Evolutionary conservation across 2,113 vertebrate genomes (phyloP), one percentile per base, ranked within the genome.

Genomic region (Neogale vison): DNA sequence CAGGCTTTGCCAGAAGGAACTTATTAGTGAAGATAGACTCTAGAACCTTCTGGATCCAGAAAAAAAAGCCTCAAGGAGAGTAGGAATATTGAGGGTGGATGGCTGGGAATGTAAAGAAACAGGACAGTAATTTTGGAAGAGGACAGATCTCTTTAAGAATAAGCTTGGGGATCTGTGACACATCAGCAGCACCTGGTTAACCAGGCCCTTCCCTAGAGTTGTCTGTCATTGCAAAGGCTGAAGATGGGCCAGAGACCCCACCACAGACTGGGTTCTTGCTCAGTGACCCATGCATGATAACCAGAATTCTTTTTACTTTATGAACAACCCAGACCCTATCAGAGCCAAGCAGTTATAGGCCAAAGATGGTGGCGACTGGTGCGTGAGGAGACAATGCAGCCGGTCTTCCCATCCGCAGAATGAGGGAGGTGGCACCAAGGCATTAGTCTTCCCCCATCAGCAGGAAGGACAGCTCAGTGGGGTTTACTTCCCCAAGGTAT

Each of bases 281-380:
- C 74, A 47, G 7, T 69, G 80, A 45, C 36, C 79, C 88, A 3
- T 88, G 67, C n/a, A 2, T 96, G 69, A 71, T 61, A 79, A 76
- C 13, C 63, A 67, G 97, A 88, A 90, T 96, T 95, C 47, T 80
- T 97, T 77, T 83, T 76, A 87, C 84, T 88, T 93, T 77, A 55
- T 0, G 15, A 91, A 67, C 59, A 63, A 34, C 14, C 21, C 74
- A 88, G n/a, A 63, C 12, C 31, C 61, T 65, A 45, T 81, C 14
- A 72, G 72, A 69, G 57, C 6, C 29, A 4, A 90, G 45, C 39
- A 63, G 11, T 36, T 15, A 7, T 59, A 69, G 42, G 77, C 52
- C 55, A 14, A 14, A 63, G 81, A 24, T 23, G 59, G 14, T 23
- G 21, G 39, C n/a, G 23, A 81, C 61, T 23, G 52, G n/a, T n/a